Evolutionary conservation across 2,113 vertebrate species (phyloP), one percentile per base, ranked within the genome.

Genomic region (Himantopus leucocephalus): DNA sequence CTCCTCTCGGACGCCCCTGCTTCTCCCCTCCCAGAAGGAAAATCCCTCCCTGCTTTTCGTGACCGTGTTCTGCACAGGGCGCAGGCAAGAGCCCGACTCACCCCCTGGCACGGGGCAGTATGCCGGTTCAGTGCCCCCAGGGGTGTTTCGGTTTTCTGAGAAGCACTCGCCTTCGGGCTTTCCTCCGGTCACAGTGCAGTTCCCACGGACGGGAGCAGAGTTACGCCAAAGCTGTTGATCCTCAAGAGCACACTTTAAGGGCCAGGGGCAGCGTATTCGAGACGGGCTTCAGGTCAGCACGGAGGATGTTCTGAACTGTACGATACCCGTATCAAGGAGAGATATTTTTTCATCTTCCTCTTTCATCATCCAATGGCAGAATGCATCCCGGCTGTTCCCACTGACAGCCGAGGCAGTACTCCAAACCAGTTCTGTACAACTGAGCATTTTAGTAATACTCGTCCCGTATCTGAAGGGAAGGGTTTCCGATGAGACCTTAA

Each of bases 201-300:
- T 63, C 53, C 37, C 3, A 0, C 26, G 4, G 23, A 13, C 14
- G 16, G 52, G 66, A 58, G 58, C 41, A 20, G 58, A 72, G 47
- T 20, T 63, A 15, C 1, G 18, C 34, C 24, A 15, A 29, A 56
- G 47, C 39, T 4, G 14, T 14, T 32, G 32, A 3, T n/a, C n/a
- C 30, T 62, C 34, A 27, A 10, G 39, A 50, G 12, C 1, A 15
- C 18, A 2, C 37, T 24, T 10, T 6, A 48, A 53, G 56, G 64
- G 14, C 59, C 3, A 4, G 4, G 20, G 5, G 0, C 45, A 12
- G 22, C 0, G 1, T 35, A 9, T 43, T 32, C 30, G 5, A 26
- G 30, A 48, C 22, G 6, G 48, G 22, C 48, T 23, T 48, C 48
- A 23, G 48, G 48, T 37, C 27, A 15, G 62, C 2, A 6, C 2